These are phyloP conservation scores for Sebastes diploproa DNA, from an alignment of 2,797 vertebrate species.

Conservation along the genomic window DNA sequence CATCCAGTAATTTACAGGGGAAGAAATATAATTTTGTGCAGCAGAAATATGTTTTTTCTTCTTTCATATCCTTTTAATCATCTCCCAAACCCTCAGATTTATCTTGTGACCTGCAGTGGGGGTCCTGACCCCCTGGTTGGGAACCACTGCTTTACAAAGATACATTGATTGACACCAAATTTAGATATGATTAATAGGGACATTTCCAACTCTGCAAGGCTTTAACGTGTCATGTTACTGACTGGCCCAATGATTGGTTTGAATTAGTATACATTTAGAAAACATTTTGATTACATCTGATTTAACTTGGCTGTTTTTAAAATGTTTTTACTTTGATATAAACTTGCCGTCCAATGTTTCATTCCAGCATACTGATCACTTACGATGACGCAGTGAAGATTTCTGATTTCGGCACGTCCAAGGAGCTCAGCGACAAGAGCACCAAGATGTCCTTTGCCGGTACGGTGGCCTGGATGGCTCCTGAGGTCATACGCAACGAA, in stretches of 20 bases:
- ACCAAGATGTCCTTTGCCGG: conserved; percentile 99
- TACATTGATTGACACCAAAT: background rate
- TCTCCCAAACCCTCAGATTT: background rate
- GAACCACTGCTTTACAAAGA: background rate
- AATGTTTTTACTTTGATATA: conserved; percentile 60
- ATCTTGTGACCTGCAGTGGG: background rate
- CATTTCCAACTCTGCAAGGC: background rate
- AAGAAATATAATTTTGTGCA: background rate
- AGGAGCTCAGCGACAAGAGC: conserved; percentile 96
- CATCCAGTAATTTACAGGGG: background rate
- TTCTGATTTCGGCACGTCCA: conserved; percentile 97
- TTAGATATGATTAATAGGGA: background rate
- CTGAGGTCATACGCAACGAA: conserved; percentile 96
- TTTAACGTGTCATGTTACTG: background rate
- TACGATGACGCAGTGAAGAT: conserved; percentile 98
- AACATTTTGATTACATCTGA: background rate
- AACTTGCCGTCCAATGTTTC: background rate
- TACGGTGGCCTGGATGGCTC: conserved; percentile 99
- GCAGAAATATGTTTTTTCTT: background rate
- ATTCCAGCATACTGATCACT: conserved; percentile 94
- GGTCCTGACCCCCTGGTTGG: too few species aligned
- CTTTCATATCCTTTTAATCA: background rate
- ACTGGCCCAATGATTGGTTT: background rate
- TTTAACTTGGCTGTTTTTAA: background rate
- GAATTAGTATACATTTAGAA: background rate